Percentiles rank a stretch among this genome's conserved stretches.
These are phyloP conservation scores for Rhinoderma darwinii DNA, from an alignment of 2,113 vertebrate genomes.

Conservation along the genomic window DNA sequence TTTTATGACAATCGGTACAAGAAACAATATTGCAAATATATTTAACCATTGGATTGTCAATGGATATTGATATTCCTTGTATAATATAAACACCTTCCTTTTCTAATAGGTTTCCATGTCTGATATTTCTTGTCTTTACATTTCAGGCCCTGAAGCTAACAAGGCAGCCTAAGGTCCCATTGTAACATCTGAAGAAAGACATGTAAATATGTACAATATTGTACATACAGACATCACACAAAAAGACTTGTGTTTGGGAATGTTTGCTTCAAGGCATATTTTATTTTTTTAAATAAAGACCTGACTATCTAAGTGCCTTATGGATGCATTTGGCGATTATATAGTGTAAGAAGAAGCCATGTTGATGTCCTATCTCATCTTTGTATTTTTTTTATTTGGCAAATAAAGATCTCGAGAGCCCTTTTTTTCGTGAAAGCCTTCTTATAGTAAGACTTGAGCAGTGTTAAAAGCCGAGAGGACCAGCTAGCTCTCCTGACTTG, in stretches of 20 bases:
- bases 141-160: constrained; percentile 82
- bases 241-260: constrained; percentile 73
- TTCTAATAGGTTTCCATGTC: neutral
- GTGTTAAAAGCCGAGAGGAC: too few species aligned
- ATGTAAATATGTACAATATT: constrained; percentile 75
- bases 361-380: constrained; percentile 63
- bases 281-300: constrained; percentile 80
- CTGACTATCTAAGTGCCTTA: constrained; percentile 81
- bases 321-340: constrained; percentile 70
- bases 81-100: neutral
- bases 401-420: constrained; percentile 51
- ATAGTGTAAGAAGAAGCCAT: constrained; percentile 69
- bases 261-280: constrained; percentile 74
- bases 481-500: too few species aligned
- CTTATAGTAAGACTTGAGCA: too few species aligned
- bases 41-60: neutral
- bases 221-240: constrained; percentile 66
- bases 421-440: neutral
- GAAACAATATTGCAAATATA: neutral
- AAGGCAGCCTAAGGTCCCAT: constrained; percentile 77
- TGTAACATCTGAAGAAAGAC: constrained; percentile 70
- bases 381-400: constrained; percentile 63
- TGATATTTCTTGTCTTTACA: constrained; percentile 33
- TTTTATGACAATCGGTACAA: neutral
- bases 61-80: neutral